These are phyloP conservation scores for Indicator maculatus DNA, from an alignment of 2,113 vertebrate genomes.

Conservation along the genomic window DNA sequence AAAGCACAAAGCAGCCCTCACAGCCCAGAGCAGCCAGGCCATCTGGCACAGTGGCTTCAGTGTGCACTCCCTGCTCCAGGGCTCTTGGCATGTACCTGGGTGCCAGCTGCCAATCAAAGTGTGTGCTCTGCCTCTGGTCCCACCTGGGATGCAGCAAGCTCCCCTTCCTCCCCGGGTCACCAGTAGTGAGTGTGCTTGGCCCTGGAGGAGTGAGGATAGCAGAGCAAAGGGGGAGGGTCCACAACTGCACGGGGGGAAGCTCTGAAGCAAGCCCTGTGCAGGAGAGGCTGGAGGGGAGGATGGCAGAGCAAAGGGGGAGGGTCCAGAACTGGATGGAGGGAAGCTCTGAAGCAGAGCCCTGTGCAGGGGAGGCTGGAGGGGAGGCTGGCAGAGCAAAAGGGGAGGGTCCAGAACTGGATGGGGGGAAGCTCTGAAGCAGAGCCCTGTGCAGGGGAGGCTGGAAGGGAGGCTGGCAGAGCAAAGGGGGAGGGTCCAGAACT, in stretches of 20 bases:
- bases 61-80: background rate
- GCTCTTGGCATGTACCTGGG: background rate
- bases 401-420: background rate
- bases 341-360: no score
- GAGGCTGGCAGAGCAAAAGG: background rate
- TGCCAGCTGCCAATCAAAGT: background rate
- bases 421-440: background rate
- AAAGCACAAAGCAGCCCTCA: constrained; percentile 53
- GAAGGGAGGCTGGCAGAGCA: background rate
- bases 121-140: background rate
- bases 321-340: background rate
- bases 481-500: background rate
- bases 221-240: background rate
- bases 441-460: background rate
- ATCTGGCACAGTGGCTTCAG: constrained; percentile 35
- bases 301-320: background rate
- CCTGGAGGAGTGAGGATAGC: background rate
- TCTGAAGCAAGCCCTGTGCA: no score
- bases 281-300: no score
- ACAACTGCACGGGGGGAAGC: no score
- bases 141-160: background rate
- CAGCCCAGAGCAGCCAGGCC: constrained; percentile 16
- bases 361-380: no score
- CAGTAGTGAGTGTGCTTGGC: accelerated
- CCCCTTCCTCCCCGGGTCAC: background rate